A percentile compares a stretch with the other conserved stretches of the same genome.
phyloP scores from a whole-genome alignment of 2,113 vertebrate genomes.

The Pluvianellus socialis region DNA sequence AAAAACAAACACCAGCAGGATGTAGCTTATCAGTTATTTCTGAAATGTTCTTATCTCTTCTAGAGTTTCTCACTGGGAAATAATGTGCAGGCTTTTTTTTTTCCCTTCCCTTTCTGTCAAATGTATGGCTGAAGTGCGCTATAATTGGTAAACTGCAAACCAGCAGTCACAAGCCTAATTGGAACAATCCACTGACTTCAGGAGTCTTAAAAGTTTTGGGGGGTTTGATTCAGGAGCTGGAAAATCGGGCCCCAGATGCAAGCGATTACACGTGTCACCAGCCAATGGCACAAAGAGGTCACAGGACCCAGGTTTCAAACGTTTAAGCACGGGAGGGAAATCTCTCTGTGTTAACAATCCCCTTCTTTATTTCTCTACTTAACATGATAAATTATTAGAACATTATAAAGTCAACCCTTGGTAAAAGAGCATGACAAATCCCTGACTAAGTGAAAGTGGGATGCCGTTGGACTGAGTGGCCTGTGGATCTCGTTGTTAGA shows the following conservation, averaged over 20 bases:
- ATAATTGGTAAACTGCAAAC: not conserved
- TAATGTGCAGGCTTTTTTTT: not conserved
- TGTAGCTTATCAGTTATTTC: conserved; percentile 38
- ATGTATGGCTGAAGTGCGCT: not conserved
- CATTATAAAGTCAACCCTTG: not conserved
- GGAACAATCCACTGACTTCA: not conserved
- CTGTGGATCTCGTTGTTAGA: not conserved
- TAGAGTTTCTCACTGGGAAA: conserved; percentile 12
- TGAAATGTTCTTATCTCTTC: conserved; percentile 36
- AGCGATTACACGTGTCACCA: not conserved
- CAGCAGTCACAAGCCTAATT: not conserved
- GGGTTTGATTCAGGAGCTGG: not conserved
- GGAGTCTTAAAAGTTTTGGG: not conserved
- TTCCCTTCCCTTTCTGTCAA: not conserved
- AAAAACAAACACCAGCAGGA: conserved; percentile 19
- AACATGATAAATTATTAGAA: not conserved
- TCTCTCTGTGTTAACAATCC: not conserved
- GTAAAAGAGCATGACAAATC: not conserved
- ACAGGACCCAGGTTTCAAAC: not conserved
- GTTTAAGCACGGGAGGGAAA: not conserved
- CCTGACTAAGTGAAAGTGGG: not conserved
- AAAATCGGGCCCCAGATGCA: not conserved
- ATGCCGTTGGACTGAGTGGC: not conserved
- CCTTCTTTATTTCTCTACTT: not conserved
- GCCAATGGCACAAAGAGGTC: not conserved